Evolutionary conservation across 2,797 vertebrate genomes (phyloP).

Genomic region (Crossoptilon crossoptilon): DNA sequence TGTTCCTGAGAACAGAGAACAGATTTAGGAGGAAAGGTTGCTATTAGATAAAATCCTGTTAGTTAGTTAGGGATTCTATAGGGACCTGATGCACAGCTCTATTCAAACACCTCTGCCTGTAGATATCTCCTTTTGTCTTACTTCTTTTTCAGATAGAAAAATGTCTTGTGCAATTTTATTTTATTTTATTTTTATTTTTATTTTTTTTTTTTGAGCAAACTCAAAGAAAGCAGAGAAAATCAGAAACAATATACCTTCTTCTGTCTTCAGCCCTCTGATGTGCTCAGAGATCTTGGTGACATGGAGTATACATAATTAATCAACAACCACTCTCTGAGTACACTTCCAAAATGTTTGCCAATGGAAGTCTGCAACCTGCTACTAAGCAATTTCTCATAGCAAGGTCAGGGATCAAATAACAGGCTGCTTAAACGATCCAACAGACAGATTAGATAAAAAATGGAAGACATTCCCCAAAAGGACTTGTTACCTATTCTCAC

Average conservation of each 20-base stretch:
- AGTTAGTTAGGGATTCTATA: neutral
- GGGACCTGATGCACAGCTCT: neutral
- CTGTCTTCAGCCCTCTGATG: constrained; percentile 42
- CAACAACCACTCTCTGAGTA: constrained; percentile 54
- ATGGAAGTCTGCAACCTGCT: constrained; percentile 52
- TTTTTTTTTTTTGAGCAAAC: constrained; percentile 19
- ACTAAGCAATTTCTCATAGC: constrained; percentile 58
- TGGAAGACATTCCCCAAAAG: neutral
- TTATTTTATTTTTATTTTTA: too few species aligned
- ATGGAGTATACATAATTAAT: constrained; percentile 70
- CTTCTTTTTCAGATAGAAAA: neutral
- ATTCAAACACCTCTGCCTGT: neutral
- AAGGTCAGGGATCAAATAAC: constrained; percentile 74
- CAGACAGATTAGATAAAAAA: constrained; percentile 44
- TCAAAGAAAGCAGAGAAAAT: constrained; percentile 43
- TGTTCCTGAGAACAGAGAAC: neutral
- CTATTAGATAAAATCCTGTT: neutral
- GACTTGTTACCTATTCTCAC: neutral
- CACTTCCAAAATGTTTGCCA: constrained; percentile 62
- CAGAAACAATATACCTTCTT: constrained; percentile 44
- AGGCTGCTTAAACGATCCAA: constrained; percentile 46
- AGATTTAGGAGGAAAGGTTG: neutral
- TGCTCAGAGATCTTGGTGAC: constrained; percentile 52
- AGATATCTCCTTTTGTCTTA: neutral
- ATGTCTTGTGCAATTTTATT: neutral